Conservation (phyloP, 2,797 vertebrate species). For the Esox lucius region DNA sequence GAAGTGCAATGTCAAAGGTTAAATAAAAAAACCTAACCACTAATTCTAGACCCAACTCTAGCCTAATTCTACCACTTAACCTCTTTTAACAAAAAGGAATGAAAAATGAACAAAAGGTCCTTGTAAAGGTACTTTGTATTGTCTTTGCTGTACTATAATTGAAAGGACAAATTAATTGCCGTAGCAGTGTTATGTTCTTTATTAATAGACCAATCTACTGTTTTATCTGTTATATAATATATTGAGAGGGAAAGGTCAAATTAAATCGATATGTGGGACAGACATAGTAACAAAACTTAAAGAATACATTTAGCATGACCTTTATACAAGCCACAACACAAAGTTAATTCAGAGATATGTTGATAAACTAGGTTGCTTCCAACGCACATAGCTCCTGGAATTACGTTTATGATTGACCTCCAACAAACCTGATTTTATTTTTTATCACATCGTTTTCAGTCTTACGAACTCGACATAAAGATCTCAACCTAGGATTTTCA, state of each 20-base stretch:
- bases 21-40: no score
- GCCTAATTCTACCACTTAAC: no score
- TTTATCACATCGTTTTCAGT: no score
- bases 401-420: background rate
- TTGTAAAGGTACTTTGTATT: no score
- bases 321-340: background rate
- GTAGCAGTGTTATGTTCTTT: background rate
- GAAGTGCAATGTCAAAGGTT: background rate
- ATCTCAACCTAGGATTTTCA: background rate
- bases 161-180: background rate
- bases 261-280: constrained; percentile 2
- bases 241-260: constrained; percentile 1
- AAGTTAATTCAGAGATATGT: background rate
- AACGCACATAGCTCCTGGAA: background rate
- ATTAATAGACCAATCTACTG: background rate
- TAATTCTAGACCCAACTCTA: no score
- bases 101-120: no score
- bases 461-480: background rate
- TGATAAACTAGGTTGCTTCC: background rate
- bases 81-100: no score
- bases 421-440: no score
- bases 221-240: constrained; percentile 6
- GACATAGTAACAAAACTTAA: background rate
- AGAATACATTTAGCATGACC: constrained; percentile 7
- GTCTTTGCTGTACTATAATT: no score